A percentile compares a stretch with the other conserved stretches of the same genome.
Conservation (phyloP, 2,888 invertebrate species). For the Metallyticus violacea region DNA sequence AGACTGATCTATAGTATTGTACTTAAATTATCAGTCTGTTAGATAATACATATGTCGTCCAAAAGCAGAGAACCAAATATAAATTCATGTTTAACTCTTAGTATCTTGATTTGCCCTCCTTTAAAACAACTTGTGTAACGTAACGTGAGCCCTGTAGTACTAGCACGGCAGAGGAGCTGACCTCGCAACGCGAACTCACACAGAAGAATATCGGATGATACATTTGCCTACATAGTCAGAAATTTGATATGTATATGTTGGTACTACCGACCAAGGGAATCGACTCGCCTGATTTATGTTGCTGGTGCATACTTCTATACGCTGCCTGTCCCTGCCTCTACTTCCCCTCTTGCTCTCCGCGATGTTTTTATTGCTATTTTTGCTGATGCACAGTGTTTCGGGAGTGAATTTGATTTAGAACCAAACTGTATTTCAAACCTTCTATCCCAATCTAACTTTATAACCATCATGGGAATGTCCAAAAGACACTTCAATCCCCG, state of each 20-base stretch:
- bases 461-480: neutral
- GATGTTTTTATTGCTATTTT: neutral
- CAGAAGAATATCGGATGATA: neutral
- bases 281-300: neutral
- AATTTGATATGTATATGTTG: neutral
- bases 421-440: slow-evolving; percentile 21
- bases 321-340: neutral
- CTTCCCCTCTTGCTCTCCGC: no score
- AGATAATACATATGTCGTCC: no score
- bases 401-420: slow-evolving; percentile 30
- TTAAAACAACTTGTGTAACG: neutral
- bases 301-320: neutral
- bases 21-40: no score
- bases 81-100: no score
- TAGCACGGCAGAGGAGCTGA: neutral
- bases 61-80: no score
- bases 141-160: neutral
- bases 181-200: neutral
- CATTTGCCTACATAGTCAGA: neutral
- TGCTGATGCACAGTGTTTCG: slow-evolving; percentile 26
- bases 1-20: no score
- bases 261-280: neutral
- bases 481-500: neutral
- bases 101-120: neutral
- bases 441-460: neutral